phyloP scores from a whole-genome alignment of 1,140 invertebrate genomes.

The Drosophila oshimai region DNA sequence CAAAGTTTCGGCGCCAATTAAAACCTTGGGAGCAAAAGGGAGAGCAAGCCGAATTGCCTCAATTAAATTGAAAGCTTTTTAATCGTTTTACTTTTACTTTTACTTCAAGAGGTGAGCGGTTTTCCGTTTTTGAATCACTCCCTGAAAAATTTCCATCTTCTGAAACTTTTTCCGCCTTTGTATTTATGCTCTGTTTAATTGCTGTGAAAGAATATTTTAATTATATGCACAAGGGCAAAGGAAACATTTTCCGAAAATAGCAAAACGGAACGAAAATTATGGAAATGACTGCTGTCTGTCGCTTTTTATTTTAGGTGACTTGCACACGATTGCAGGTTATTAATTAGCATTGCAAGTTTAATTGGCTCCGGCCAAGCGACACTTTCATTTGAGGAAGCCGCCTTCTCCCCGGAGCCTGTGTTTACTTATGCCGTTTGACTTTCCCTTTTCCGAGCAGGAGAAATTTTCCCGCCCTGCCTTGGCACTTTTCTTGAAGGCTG shows the following conservation, averaged over 20 bases:
- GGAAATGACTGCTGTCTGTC: slow-evolving; percentile 20
- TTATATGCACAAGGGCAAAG: slow-evolving; percentile 27
- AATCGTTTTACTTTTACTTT: slow-evolving; percentile 41
- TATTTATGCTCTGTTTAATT: slow-evolving; percentile 56
- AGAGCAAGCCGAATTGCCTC: slow-evolving; percentile 29
- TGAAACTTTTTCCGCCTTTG: slow-evolving; percentile 6
- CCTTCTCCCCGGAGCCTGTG: slow-evolving; percentile 5
- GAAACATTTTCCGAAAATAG: slow-evolving; percentile 28
- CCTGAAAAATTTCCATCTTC: slow-evolving; percentile 5
- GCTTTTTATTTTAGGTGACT: slow-evolving; percentile 12
- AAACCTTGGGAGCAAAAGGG: not conserved
- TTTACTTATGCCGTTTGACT: slow-evolving; percentile 79
- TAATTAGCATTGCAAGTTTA: slow-evolving; percentile 71
- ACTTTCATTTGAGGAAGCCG: slow-evolving; percentile 37
- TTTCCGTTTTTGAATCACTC: slow-evolving; percentile 10
- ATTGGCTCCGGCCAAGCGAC: slow-evolving; percentile 42
- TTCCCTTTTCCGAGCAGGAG: slow-evolving; percentile 49
- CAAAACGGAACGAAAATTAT: slow-evolving; percentile 25
- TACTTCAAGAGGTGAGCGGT: slow-evolving; percentile 19
- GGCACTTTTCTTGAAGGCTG: slow-evolving; percentile 63
- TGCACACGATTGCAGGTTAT: slow-evolving; percentile 59
- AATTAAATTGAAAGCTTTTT: slow-evolving; percentile 48
- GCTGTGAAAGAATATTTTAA: slow-evolving; percentile 46
- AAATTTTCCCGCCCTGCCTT: slow-evolving; percentile 65
- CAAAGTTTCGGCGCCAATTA: slow-evolving; percentile 38